These are phyloP conservation scores for Campylomormyrus numenius DNA, from an alignment of 2,113 vertebrate species.

Conservation along the genomic window DNA sequence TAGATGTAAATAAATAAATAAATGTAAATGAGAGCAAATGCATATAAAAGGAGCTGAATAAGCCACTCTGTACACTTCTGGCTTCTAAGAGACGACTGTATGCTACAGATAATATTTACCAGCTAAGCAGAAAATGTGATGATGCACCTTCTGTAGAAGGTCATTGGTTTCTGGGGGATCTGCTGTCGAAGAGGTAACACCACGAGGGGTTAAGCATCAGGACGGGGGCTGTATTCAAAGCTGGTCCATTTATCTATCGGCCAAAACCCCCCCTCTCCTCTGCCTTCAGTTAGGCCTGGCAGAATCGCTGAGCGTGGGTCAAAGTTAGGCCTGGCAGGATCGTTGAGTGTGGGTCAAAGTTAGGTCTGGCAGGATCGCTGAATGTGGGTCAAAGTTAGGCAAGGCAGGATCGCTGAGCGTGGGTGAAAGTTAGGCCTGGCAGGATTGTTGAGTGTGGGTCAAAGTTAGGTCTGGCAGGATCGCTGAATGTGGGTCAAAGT, in stretches of 20 bases:
- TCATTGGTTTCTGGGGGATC: background rate
- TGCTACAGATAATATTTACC: background rate
- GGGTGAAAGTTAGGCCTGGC: background rate
- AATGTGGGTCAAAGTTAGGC: background rate
- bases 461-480: background rate
- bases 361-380: background rate
- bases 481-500: background rate
- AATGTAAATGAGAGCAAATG: background rate
- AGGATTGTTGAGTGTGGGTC: background rate
- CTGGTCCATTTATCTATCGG: background rate
- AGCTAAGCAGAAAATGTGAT: background rate
- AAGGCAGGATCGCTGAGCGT: background rate
- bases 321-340: background rate
- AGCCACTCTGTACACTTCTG: too few relatives aligned
- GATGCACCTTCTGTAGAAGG: background rate
- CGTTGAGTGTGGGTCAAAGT: background rate
- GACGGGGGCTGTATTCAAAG: background rate
- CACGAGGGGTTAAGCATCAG: background rate
- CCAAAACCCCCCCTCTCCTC: background rate
- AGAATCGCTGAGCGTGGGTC: background rate
- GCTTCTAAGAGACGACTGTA: background rate
- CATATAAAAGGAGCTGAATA: background rate
- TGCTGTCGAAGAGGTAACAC: background rate
- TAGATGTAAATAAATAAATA: background rate
- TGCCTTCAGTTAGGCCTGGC: background rate